phyloP scores from a whole-genome alignment of 2,113 vertebrate genomes.

The Chionis minor region DNA sequence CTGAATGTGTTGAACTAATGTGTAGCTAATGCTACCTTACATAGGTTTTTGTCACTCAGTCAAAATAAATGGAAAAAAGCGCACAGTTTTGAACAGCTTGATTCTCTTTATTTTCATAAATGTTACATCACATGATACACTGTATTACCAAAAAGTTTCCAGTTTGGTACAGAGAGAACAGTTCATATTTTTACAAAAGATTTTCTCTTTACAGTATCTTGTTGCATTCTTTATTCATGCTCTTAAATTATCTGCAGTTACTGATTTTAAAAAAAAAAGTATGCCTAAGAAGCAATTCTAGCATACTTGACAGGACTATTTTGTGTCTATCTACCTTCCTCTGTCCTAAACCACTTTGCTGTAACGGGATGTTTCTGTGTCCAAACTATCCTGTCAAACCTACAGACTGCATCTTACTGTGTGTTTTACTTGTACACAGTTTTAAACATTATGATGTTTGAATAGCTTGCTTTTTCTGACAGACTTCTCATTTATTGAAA shows the following conservation, averaged over 20 bases:
- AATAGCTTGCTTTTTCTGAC: background rate
- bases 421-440: background rate
- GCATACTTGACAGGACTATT: background rate
- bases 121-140: background rate
- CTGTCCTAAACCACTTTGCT: background rate
- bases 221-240: constrained; percentile 1
- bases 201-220: background rate
- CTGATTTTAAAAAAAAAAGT: background rate
- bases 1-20: background rate
- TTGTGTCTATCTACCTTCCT: background rate
- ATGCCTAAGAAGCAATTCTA: background rate
- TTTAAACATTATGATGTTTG: background rate
- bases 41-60: background rate
- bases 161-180: background rate
- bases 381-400: background rate
- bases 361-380: background rate
- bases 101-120: constrained; percentile 54
- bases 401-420: background rate
- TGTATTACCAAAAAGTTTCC: background rate
- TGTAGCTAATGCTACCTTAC: background rate
- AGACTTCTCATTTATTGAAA: background rate
- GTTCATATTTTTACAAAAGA: background rate
- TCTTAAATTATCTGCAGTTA: background rate
- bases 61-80: constrained; percentile 31
- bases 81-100: background rate